phyloP scores from a whole-genome alignment of 2,797 vertebrate species.

The Sebastes vulpes region DNA sequence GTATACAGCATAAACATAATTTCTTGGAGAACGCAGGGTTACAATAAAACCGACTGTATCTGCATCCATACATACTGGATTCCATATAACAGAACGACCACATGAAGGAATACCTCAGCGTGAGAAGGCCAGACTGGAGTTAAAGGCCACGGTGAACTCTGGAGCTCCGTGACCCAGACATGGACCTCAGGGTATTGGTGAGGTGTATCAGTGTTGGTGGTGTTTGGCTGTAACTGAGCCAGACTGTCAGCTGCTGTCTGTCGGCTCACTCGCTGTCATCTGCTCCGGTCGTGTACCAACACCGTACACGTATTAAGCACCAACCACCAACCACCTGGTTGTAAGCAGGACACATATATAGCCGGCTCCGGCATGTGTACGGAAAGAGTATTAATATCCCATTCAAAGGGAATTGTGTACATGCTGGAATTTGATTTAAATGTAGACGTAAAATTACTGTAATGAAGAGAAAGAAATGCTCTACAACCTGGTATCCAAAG shows the following conservation, averaged over 20 bases:
- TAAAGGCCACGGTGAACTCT: slow-evolving; percentile 53
- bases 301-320: slow-evolving; percentile 47
- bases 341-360: slow-evolving; percentile 59
- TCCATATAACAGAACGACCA: background rate
- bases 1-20: background rate
- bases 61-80: background rate
- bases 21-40: background rate
- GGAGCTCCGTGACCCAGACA: slow-evolving; percentile 62
- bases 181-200: slow-evolving; percentile 52
- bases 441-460: background rate
- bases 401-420: slow-evolving; percentile 1
- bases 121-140: slow-evolving; percentile 23
- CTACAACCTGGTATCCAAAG: background rate
- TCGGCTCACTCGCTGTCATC: slow-evolving; percentile 64
- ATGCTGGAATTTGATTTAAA: slow-evolving; percentile 11
- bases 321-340: slow-evolving; percentile 79
- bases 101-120: background rate
- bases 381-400: slow-evolving; percentile 20
- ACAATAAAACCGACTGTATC: background rate
- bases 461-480: background rate
- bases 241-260: slow-evolving; percentile 79
- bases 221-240: slow-evolving; percentile 66
- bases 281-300: slow-evolving; percentile 25
- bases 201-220: slow-evolving; percentile 50
- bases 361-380: slow-evolving; percentile 21